Percentiles rank a stretch among this genome's conserved stretches.
phyloP scores from a whole-genome alignment of 1,140 invertebrate species.

The Anastatus disparis region DNA sequence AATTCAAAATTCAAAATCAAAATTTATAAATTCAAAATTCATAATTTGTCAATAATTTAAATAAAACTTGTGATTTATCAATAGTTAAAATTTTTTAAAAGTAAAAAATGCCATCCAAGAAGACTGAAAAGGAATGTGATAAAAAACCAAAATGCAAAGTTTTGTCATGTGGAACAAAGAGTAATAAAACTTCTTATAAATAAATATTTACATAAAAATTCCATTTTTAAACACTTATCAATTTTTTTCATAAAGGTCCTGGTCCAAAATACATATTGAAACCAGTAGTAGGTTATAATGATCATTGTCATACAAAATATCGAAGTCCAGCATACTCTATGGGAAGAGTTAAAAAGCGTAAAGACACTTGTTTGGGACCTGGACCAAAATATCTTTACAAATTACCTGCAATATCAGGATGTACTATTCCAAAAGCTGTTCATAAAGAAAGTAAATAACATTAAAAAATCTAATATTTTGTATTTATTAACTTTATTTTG shows the following conservation, averaged over 20 bases:
- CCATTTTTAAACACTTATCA: background rate
- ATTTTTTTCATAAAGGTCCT: constrained; percentile 52
- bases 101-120: too few relatives aligned
- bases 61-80: too few relatives aligned
- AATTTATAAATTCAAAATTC: too few relatives aligned
- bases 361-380: constrained; percentile 40
- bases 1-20: background rate
- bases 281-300: constrained; percentile 52
- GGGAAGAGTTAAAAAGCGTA: constrained; percentile 1
- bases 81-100: too few relatives aligned
- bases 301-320: constrained; percentile 55
- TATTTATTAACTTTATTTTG: background rate
- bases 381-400: constrained; percentile 54
- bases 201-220: too few relatives aligned
- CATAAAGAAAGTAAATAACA: constrained; percentile 37
- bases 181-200: constrained; percentile 30
- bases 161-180: constrained; percentile 15
- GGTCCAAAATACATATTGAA: constrained; percentile 58
- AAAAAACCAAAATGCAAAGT: background rate
- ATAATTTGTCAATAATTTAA: too few relatives aligned
- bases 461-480: constrained; percentile 23
- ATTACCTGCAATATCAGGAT: constrained; percentile 40
- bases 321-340: constrained; percentile 59
- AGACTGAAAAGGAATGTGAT: background rate
- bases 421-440: constrained; percentile 44